Percentiles rank a stretch among this genome's conserved stretches.
These are phyloP conservation scores for Exocentrus adspersus DNA, from an alignment of 2,888 invertebrate genomes.

Conservation along the genomic window DNA sequence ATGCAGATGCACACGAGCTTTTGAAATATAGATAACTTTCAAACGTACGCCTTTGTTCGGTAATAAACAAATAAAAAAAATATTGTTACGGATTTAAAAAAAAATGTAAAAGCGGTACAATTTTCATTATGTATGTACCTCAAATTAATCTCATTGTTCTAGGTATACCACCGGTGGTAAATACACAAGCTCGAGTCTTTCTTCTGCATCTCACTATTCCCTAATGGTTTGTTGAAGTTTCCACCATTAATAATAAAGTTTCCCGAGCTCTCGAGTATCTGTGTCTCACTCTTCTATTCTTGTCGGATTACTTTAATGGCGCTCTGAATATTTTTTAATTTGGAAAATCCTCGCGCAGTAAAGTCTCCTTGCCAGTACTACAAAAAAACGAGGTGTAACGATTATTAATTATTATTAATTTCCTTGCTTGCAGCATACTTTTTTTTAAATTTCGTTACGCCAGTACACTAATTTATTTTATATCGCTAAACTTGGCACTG, in stretches of 20 bases:
- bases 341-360: neutral
- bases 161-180: too few relatives aligned
- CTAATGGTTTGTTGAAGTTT: neutral
- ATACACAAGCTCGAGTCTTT: neutral
- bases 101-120: too few relatives aligned
- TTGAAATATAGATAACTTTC: neutral
- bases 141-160: too few relatives aligned
- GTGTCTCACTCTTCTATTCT: neutral
- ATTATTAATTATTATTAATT: constrained; percentile 1
- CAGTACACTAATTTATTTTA: neutral
- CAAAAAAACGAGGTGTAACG: too few relatives aligned
- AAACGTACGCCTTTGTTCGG: too few relatives aligned
- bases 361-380: neutral
- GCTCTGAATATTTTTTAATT: neutral
- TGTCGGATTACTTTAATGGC: neutral
- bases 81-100: too few relatives aligned
- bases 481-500: neutral
- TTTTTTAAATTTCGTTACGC: neutral
- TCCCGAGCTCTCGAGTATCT: neutral
- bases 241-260: neutral
- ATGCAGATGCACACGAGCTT: neutral
- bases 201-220: neutral
- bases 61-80: too few relatives aligned
- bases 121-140: too few relatives aligned
- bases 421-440: neutral